Evolutionary conservation across 1,140 invertebrate species (phyloP), one percentile per base, ranked within the genome.

Genomic region (Oscheius sp.): DNA sequence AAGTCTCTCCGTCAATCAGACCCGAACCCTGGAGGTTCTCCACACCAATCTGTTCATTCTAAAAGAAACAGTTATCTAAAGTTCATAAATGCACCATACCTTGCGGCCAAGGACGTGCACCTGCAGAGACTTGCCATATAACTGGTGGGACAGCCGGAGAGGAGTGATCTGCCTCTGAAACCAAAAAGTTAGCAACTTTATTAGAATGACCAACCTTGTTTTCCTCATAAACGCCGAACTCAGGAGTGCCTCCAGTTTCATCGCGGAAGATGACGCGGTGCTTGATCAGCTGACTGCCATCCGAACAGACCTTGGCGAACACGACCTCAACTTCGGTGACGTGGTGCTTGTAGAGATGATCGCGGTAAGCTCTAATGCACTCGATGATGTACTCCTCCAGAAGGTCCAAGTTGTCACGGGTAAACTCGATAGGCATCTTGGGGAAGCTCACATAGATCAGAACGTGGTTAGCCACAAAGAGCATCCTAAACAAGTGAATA

Each of bases 1-100:
- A 96, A 0, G 95, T 95, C 88, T 99, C 97, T 1, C 95, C 95
- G 28, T 97, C 97, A 82, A 99, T 99, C 86, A 97, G 90, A 38
- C 94, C 97, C 2, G 96, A 95, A 80, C 93, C 93, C 28, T 91
- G 89, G 0, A 99, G 87, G 87, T 97, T 98, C 85, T 99, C 96
- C 3, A 98, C 95, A 2, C 96, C 96, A 0, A 99, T 94, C 81
- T 74, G 67, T 55, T 97, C 93, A 26, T 95, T 93, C 84, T 94
- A n/a, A n/a, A n/a, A n/a, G n/a, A n/a, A n/a, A n/a, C n/a, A n/a
- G n/a, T n/a, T n/a, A n/a, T n/a, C n/a, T n/a, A n/a, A n/a, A n/a
- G n/a, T n/a, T n/a, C n/a, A n/a, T n/a, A n/a, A n/a, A n/a, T n/a
- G n/a, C n/a, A n/a, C n/a, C n/a, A n/a, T n/a, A n/a, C n/a, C n/a